Evolutionary conservation across 2,113 vertebrate species (phyloP).

Genomic region (Petrocephalus zakoni): DNA sequence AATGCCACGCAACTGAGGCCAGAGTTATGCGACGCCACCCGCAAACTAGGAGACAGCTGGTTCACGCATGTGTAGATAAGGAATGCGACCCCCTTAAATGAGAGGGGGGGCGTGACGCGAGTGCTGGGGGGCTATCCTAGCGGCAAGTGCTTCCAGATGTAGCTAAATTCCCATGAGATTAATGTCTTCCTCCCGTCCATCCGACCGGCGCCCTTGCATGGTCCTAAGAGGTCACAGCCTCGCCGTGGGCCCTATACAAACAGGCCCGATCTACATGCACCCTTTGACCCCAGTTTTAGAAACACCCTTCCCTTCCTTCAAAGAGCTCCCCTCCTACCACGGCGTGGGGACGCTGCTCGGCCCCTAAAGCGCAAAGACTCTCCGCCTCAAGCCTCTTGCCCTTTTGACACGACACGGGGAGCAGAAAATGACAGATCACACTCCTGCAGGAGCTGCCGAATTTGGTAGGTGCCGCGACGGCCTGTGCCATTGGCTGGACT

Average conservation of each 20-base stretch:
- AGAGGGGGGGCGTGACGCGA: background rate
- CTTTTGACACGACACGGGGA: background rate
- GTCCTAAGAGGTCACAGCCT: background rate
- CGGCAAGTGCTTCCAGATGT: background rate
- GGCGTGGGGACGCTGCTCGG: accelerated
- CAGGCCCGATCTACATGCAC: background rate
- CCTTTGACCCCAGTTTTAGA: background rate
- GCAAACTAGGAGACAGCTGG: background rate
- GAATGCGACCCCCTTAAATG: background rate
- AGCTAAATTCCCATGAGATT: background rate
- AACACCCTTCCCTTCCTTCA: background rate
- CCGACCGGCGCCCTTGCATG: background rate
- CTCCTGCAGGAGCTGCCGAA: slow-evolving; percentile 15
- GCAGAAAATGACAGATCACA: background rate
- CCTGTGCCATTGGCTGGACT: background rate
- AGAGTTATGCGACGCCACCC: background rate
- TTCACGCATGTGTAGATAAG: background rate
- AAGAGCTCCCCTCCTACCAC: background rate
- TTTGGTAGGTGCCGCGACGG: slow-evolving; percentile 33
- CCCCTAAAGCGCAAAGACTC: background rate
- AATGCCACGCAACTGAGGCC: background rate
- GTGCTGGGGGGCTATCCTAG: background rate
- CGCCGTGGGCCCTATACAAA: background rate
- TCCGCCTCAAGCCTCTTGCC: background rate
- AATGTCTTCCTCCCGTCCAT: background rate